Evolutionary conservation across 1,140 invertebrate species (phyloP).

Genomic region (Hestina assimilis): DNA sequence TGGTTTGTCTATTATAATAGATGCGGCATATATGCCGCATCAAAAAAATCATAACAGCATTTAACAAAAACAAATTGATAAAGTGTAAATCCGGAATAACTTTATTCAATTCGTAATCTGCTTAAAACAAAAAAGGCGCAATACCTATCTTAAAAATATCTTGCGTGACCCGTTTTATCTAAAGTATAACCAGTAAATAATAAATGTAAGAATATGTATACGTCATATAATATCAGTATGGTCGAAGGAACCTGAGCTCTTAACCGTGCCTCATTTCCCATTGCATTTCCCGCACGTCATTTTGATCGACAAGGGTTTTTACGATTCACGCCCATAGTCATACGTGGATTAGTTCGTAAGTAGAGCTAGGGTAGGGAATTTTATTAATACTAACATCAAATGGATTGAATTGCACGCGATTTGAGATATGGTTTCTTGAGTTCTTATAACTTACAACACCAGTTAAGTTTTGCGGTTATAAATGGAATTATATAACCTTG

Average conservation of each 20-base stretch:
- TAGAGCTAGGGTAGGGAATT: conserved; percentile 28
- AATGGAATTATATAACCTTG: too few relatives aligned
- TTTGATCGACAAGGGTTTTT: conserved; percentile 36
- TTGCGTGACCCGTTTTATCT: background rate
- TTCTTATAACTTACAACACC: too few relatives aligned
- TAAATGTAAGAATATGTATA: background rate
- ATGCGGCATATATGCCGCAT: too few relatives aligned
- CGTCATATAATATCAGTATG: conserved; percentile 6
- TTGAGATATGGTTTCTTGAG: background rate
- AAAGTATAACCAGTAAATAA: background rate
- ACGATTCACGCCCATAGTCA: conserved; percentile 27
- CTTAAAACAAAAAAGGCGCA: too few relatives aligned
- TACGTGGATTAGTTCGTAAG: conserved; percentile 34
- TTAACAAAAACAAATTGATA: too few relatives aligned
- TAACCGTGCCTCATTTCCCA: conserved; percentile 20
- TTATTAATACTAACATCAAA: conserved; percentile 31
- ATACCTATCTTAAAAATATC: too few relatives aligned
- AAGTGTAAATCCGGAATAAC: too few relatives aligned
- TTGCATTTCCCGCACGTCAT: conserved; percentile 29
- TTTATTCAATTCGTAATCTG: too few relatives aligned
- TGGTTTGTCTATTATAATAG: too few relatives aligned
- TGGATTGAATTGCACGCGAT: conserved; percentile 13
- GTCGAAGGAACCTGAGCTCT: conserved; percentile 9
- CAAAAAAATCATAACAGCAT: too few relatives aligned
- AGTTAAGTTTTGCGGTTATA: too few relatives aligned